Base-by-base conservation (phyloP, 2,113 vertebrate genomes). In the Cathartes aura region DNA sequence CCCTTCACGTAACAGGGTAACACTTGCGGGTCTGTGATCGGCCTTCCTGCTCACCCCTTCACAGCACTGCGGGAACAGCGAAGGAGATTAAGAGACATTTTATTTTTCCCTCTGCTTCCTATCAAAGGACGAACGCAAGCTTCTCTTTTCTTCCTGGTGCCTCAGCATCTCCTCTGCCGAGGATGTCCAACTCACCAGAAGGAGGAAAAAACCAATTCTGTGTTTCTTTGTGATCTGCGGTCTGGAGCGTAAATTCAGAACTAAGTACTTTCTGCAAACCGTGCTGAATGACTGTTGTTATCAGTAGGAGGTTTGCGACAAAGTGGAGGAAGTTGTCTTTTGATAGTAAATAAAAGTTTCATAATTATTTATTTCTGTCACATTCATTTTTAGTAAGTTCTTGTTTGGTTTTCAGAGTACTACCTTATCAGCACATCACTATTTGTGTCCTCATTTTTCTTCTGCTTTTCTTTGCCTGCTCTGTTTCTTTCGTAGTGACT, bases 21-120 rank as follows among this genome's bases (percentile, higher is more conserved):
- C 5, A 0, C 34, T 15, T 16, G 24, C 1, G 4, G 8, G 5
- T 26, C 48, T 36, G 53, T 5, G 38, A 13, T 32, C 8, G 1
- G 23, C 45, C 36, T n/a, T 32, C 32, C 47, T 12, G 4, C 43
- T 22, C 16, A 14, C 23, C 24, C 8, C 40, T 60, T 30, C 29
- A 5, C 15, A 6, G 14, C 9, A 2, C 18, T 12, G 52, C 3
- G 12, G 47, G 52, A 48, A 32, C 11, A n/a, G 8, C 52, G 15
- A 3, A 10, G 47, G 60, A 71, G 17, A 34, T 52, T 8, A 38
- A 0, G 0, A 47, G 47, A 9, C 5, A 2, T 87, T 58, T 78
- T 48, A 8, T 58, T 71, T 85, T 59, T 5, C 15, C 15, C 27
- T 8, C 21, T 15, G 29, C 30, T 84, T 60, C 45, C 30, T 21